phyloP scores from a whole-genome alignment of 2,113 vertebrate species.

The Python bivittatus region DNA sequence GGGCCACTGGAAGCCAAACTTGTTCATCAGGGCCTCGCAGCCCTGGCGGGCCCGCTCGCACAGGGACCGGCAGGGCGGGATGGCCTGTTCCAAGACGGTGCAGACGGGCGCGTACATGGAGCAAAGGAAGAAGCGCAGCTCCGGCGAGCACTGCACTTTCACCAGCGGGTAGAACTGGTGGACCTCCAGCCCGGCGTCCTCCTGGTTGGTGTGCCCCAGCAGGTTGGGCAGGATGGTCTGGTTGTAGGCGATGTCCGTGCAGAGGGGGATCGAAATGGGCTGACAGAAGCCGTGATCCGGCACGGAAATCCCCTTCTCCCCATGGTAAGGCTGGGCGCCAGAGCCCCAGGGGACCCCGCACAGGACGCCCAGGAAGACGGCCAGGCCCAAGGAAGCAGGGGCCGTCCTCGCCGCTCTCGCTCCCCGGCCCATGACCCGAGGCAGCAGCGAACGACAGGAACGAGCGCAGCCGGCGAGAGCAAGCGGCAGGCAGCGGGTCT shows the following conservation, averaged over 20 bases:
- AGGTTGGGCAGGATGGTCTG: slow-evolving; percentile 90
- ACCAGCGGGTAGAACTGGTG: slow-evolving; percentile 92
- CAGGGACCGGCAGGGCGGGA: slow-evolving; percentile 84
- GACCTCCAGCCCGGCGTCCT: slow-evolving; percentile 87
- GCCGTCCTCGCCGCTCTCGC: not conserved
- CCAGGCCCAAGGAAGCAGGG: slow-evolving; percentile 50
- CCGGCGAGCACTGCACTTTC: slow-evolving; percentile 89
- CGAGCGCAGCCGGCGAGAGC: not conserved
- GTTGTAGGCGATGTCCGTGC: slow-evolving; percentile 90
- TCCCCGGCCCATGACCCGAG: slow-evolving; percentile 34
- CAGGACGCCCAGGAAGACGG: slow-evolving; percentile 50
- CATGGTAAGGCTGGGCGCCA: slow-evolving; percentile 74
- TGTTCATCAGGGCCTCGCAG: slow-evolving; percentile 91
- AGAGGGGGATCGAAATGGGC: slow-evolving; percentile 90
- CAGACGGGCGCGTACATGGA: slow-evolving; percentile 89
- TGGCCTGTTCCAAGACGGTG: slow-evolving; percentile 85
- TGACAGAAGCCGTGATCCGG: slow-evolving; percentile 87
- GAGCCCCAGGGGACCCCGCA: slow-evolving; percentile 52
- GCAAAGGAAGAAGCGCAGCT: slow-evolving; percentile 90
- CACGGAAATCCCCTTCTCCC: slow-evolving; percentile 79
- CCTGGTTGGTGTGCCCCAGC: slow-evolving; percentile 85
- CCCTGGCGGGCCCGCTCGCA: slow-evolving; percentile 86
- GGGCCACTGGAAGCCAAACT: slow-evolving; percentile 89
- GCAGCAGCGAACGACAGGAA: not conserved
- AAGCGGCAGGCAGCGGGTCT: not conserved